Base-by-base conservation (phyloP, 2,113 vertebrate species). In the Pongo pygmaeus region DNA sequence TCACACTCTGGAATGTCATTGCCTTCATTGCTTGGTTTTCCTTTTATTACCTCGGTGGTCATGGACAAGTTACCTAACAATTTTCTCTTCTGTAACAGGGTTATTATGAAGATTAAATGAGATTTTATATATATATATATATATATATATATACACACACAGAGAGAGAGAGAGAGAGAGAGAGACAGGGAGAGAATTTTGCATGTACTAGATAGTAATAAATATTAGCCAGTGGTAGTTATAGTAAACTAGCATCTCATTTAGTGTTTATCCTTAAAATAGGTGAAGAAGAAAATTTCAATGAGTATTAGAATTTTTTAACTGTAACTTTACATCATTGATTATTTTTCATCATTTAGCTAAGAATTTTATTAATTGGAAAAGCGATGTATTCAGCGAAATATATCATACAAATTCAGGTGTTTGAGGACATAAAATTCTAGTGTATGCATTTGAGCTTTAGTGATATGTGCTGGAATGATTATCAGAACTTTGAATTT, bases 31-130 rank as follows among this genome's bases (percentile, higher is more conserved):
- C 55, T 64, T 61, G 17, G 17, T 50, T 97, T 92, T 83, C n/a
- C 72, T 92, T 20, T 72, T 69, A 84, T 13, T 85, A 74, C 35
- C 8, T 95, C 57, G 25, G 20, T 8, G 8, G n/a, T 30, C 27
- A 61, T 77, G 84, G 55, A 35, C 35, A 87, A 64, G 46, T 83
- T 89, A 67, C 46, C 85, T 95, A 52, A 59, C 14, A 61, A 0
- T 95, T 89, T 96, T 93, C 30, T 87, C 64, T 57, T 91, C 13
- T 61, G 5, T 89, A 74, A 67, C n/a, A 40, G 40, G 38, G 12
- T 38, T 96, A 57, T 48, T 89, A n/a, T 52, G 93, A 93, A 57
- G 79, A 84, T 80, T 94, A 83, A 91, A 79, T 81, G 67, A 94
- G 67, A 52, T 89, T 13, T 16, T 55, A 3, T 25, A 9, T 72